Evolutionary conservation across 2,888 invertebrate genomes (phyloP).

Genomic region (Scaptomyza cyrtandrae): DNA sequence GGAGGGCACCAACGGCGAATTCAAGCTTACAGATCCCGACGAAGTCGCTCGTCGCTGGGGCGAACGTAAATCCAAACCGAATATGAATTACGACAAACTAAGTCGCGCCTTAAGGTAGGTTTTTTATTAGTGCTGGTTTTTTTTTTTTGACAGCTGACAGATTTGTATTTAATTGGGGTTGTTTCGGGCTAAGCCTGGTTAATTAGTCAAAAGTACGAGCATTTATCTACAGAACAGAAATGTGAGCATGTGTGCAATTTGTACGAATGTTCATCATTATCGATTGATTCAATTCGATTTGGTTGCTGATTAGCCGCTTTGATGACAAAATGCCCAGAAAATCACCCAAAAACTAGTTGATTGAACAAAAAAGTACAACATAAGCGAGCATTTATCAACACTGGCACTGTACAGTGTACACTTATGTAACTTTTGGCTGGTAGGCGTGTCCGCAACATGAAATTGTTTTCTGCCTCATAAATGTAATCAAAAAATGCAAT

Average conservation of each 20-base stretch:
- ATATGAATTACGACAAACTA: constrained; percentile 99
- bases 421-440: constrained; percentile 1
- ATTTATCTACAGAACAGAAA: constrained; percentile 40
- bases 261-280: constrained; percentile 49
- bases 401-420: background rate
- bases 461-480: constrained; percentile 50
- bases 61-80: constrained; percentile 99
- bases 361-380: constrained; percentile 18
- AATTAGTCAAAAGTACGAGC: constrained; percentile 60
- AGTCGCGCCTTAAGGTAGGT: constrained; percentile 96
- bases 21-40: constrained; percentile 99
- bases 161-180: constrained; percentile 33
- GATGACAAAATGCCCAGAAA: constrained; percentile 60
- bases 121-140: constrained; percentile 1
- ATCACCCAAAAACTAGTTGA: constrained; percentile 2
- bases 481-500: constrained; percentile 74
- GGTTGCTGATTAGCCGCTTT: constrained; percentile 73
- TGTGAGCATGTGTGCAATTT: constrained; percentile 77
- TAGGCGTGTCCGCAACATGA: constrained; percentile 60
- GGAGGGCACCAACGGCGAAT: constrained; percentile 99
- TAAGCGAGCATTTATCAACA: constrained; percentile 31
- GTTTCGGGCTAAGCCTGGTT: constrained; percentile 45
- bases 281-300: constrained; percentile 56
- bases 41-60: constrained; percentile 99
- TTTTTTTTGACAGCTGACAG: constrained; percentile 1